These are phyloP conservation scores for Nudaria mundana DNA, from an alignment of 2,888 invertebrate species.

Conservation along the genomic window DNA sequence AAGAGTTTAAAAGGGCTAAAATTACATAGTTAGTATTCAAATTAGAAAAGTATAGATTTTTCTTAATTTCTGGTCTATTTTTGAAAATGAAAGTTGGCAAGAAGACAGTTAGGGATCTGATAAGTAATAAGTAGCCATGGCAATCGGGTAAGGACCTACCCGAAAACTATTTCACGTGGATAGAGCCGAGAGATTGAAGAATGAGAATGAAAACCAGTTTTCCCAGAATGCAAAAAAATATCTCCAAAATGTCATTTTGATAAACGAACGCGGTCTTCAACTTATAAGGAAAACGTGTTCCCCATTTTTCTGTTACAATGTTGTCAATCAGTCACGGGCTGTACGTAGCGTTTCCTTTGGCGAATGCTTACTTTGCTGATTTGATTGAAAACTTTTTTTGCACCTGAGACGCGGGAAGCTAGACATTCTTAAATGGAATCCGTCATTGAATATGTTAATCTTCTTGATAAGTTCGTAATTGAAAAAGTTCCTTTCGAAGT, in stretches of 20 bases:
- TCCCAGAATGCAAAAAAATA: constrained; percentile 10
- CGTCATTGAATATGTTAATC: constrained; percentile 22
- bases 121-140: too few relatives aligned
- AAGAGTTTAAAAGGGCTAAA: too few relatives aligned
- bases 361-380: constrained; percentile 58
- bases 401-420: constrained; percentile 59
- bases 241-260: constrained; percentile 32
- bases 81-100: too few relatives aligned
- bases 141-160: too few relatives aligned
- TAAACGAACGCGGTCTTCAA: constrained; percentile 51
- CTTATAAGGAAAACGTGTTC: constrained; percentile 50
- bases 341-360: constrained; percentile 51
- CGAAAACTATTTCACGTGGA: too few relatives aligned
- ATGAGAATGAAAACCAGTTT: constrained; percentile 16
- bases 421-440: constrained; percentile 17
- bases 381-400: constrained; percentile 74
- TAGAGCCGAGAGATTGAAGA: too few relatives aligned
- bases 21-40: too few relatives aligned
- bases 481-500: constrained; percentile 12
- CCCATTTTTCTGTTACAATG: constrained; percentile 61
- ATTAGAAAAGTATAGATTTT: too few relatives aligned
- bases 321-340: constrained; percentile 74
- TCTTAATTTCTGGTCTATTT: too few relatives aligned
- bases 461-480: constrained; percentile 21
- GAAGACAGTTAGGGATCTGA: too few relatives aligned